Evolutionary conservation across 1,140 invertebrate species (phyloP).

Genomic region (Lethocerus indicus): DNA sequence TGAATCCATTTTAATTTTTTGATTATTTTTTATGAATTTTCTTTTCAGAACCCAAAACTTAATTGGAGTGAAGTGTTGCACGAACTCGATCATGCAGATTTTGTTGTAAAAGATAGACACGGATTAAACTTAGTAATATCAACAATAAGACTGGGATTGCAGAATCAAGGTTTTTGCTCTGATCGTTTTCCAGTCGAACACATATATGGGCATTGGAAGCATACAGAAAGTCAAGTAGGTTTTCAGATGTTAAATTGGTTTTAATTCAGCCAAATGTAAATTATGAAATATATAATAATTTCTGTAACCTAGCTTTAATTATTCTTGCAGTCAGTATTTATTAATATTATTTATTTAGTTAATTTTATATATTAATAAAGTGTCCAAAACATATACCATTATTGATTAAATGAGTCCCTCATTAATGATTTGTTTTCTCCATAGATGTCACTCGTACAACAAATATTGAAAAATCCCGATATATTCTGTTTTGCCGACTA

Average conservation of each 20-base stretch:
- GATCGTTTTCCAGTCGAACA: slow-evolving; percentile 77
- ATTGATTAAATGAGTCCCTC: background rate
- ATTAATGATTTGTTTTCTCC: background rate
- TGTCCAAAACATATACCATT: background rate
- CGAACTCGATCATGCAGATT: slow-evolving; percentile 80
- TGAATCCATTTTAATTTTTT: background rate
- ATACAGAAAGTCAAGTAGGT: slow-evolving; percentile 60
- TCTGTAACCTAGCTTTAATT: background rate
- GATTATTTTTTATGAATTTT: slow-evolving; percentile 12
- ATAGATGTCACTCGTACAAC: slow-evolving; percentile 68
- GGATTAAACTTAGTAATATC: slow-evolving; percentile 66
- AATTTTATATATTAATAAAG: no score
- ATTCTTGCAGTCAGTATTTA: background rate
- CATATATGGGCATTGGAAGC: slow-evolving; percentile 80
- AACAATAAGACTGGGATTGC: slow-evolving; percentile 54
- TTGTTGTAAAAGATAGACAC: slow-evolving; percentile 70
- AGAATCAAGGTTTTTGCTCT: slow-evolving; percentile 47
- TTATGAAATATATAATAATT: slow-evolving; percentile 3
- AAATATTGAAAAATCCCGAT: slow-evolving; percentile 78
- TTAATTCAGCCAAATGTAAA: slow-evolving; percentile 5
- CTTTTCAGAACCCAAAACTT: slow-evolving; percentile 42
- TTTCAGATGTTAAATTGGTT: background rate
- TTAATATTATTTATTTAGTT: no score
- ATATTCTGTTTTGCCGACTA: slow-evolving; percentile 90
- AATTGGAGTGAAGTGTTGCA: slow-evolving; percentile 85